phyloP scores from a whole-genome alignment of 1,140 invertebrate species.

The Psix sp. region DNA sequence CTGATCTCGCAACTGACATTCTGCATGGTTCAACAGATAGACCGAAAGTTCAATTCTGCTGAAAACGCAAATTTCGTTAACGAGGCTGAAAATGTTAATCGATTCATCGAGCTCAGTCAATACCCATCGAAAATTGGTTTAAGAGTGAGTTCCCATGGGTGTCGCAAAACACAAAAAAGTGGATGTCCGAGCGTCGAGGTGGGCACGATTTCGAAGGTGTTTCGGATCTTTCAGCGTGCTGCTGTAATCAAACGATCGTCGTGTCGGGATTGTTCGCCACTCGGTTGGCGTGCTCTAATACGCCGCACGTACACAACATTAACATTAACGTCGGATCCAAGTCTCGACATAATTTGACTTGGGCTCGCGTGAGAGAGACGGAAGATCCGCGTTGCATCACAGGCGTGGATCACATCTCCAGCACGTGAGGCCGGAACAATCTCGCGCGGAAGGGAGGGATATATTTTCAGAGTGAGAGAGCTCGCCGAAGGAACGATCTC shows the following conservation, averaged over 20 bases:
- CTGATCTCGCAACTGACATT: neutral
- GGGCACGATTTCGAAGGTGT: constrained; percentile 37
- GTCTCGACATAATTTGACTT: constrained; percentile 66
- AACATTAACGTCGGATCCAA: constrained; percentile 50
- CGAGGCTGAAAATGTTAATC: constrained; percentile 36
- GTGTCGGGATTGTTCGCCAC: constrained; percentile 13
- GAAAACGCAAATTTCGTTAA: constrained; percentile 3
- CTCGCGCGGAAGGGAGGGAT: constrained; percentile 16
- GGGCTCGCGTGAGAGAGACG: constrained; percentile 63
- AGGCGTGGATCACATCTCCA: constrained; percentile 71
- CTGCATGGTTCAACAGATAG: constrained; percentile 9
- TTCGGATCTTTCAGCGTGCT: constrained; percentile 36
- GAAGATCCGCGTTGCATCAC: constrained; percentile 71
- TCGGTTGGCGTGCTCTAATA: constrained; percentile 49
- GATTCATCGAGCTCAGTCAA: no score
- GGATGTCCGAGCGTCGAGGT: neutral
- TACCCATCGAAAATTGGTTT: neutral
- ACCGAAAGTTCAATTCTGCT: constrained; percentile 23
- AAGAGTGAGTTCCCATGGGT: constrained; percentile 13
- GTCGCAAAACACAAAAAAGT: constrained; percentile 8
- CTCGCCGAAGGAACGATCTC: neutral
- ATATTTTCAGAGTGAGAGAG: constrained; percentile 27
- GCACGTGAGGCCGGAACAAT: constrained; percentile 64
- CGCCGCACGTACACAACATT: constrained; percentile 51
- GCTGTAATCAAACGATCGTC: constrained; percentile 47